A percentile compares a stretch with the other conserved stretches of the same genome.
Conservation (phyloP, 1,140 invertebrate genomes). For the Hirudo medicinalis region DNA sequence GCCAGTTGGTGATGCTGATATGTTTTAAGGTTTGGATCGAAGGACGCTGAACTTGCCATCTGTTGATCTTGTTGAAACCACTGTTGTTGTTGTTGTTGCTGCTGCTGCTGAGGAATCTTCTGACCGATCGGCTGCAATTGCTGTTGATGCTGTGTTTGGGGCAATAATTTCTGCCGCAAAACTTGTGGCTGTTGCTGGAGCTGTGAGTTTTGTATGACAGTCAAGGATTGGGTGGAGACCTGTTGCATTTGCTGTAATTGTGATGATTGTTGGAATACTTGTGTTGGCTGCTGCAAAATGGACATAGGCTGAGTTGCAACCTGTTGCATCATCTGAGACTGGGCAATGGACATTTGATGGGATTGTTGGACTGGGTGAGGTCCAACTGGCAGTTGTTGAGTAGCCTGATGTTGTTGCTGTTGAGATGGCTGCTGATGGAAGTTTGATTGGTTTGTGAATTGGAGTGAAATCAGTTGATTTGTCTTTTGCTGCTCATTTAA, state of each 20-base stretch:
- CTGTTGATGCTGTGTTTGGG: slow-evolving; percentile 3
- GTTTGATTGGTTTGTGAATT: not conserved
- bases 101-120: slow-evolving; percentile 68
- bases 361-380: not conserved
- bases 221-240: no score
- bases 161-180: not conserved
- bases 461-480: not conserved
- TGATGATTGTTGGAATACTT: slow-evolving; percentile 2
- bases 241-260: slow-evolving; percentile 5
- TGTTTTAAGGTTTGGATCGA: slow-evolving; percentile 34
- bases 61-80: slow-evolving; percentile 68
- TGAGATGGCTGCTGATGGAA: not conserved
- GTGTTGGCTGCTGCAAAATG: not conserved
- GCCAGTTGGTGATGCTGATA: slow-evolving; percentile 31
- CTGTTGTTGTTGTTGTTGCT: slow-evolving; percentile 76
- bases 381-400: not conserved
- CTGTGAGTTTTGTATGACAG: not conserved
- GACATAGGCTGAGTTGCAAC: not conserved
- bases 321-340: not conserved
- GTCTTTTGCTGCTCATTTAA: not conserved
- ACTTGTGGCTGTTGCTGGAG: slow-evolving; percentile 12
- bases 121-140: not conserved
- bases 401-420: slow-evolving; percentile 10
- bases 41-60: slow-evolving; percentile 57
- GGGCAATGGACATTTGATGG: not conserved